Evolutionary conservation across 2,113 vertebrate species (phyloP).

Genomic region (Megalops atlanticus): DNA sequence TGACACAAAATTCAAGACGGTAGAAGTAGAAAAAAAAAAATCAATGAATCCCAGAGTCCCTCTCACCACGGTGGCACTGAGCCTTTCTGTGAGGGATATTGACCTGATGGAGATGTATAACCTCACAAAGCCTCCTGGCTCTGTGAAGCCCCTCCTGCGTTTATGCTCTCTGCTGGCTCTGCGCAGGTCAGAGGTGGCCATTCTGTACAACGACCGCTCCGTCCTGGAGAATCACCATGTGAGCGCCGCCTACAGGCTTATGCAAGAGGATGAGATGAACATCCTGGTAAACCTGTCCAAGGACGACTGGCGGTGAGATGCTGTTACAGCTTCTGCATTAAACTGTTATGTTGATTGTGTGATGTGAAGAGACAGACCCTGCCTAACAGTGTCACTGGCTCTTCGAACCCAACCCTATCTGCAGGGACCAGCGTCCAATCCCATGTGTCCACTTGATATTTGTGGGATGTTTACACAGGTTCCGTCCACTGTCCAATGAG

Average conservation of each 20-base stretch:
- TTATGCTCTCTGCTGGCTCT: conserved; percentile 18
- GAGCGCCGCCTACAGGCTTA: conserved; percentile 93
- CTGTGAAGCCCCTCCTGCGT: background rate
- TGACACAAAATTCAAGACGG: background rate
- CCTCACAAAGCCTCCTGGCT: background rate
- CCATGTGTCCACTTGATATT: too few species aligned
- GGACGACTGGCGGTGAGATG: conserved; percentile 93
- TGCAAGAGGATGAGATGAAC: conserved; percentile 99
- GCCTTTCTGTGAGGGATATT: background rate
- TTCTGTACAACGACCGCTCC: conserved; percentile 94
- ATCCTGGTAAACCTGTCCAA: conserved; percentile 91
- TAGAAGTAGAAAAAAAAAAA: conserved; percentile 4
- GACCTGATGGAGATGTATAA: background rate
- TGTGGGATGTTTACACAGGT: too few species aligned
- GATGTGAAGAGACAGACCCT: too few species aligned
- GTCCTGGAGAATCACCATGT: conserved; percentile 98
- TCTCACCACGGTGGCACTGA: background rate
- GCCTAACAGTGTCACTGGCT: too few species aligned
- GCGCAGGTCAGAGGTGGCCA: conserved; percentile 90
- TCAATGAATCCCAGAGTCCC: background rate
- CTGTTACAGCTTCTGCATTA: too few species aligned
- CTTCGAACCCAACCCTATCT: too few species aligned
- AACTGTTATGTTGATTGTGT: too few species aligned
- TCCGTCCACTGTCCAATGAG: too few species aligned
- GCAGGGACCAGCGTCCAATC: too few species aligned